Conservation (phyloP, 2,113 vertebrate species). For the Phyllostomus discolor region DNA sequence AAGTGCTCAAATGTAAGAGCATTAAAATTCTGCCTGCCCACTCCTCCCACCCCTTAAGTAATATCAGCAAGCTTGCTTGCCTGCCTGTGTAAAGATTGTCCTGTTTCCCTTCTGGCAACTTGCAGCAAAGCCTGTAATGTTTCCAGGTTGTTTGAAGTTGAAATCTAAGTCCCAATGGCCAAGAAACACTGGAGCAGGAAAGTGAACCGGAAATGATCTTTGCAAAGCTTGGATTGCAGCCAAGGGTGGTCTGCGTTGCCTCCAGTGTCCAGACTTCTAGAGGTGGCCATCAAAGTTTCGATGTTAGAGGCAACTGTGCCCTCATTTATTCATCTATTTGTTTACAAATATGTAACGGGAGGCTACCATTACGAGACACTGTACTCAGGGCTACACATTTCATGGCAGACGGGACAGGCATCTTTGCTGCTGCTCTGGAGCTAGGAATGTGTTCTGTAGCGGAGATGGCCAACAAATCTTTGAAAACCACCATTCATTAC, state of each 20-base stretch:
- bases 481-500: neutral
- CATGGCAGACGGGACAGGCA: neutral
- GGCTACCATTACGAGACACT: neutral
- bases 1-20: neutral
- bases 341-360: neutral
- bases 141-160: slow-evolving; percentile 14
- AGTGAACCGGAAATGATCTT: neutral
- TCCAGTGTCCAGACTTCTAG: neutral
- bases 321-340: neutral
- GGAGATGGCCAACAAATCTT: neutral
- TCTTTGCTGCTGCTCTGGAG: neutral
- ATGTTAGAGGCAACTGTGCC: neutral
- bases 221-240: neutral
- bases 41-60: neutral
- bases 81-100: neutral
- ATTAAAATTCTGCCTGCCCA: neutral
- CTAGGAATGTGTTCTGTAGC: neutral
- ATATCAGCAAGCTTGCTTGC: neutral
- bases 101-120: slow-evolving; percentile 29
- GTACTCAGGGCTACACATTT: neutral
- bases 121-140: neutral
- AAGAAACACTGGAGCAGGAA: neutral
- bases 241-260: neutral
- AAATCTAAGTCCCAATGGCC: neutral
- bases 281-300: neutral